These are phyloP conservation scores for Argyresthia goedartella DNA, from an alignment of 2,888 invertebrate genomes.

Conservation along the genomic window DNA sequence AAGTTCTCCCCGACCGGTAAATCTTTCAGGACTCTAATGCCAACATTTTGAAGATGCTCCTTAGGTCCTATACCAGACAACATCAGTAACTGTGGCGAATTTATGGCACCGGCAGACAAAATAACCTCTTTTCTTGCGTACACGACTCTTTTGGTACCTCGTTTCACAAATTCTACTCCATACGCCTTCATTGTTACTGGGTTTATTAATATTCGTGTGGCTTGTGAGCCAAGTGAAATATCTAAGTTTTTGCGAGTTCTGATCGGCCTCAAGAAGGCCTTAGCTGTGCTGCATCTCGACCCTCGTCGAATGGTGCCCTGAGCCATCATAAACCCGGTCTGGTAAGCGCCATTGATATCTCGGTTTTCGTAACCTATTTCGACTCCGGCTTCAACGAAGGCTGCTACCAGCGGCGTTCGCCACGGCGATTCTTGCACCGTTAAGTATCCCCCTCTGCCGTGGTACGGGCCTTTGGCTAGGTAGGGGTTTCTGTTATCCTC, in stretches of 20 bases:
- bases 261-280: conserved; percentile 87
- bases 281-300: conserved; percentile 87
- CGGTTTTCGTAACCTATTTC: conserved; percentile 88
- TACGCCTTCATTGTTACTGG: conserved; percentile 80
- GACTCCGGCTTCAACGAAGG: conserved; percentile 84
- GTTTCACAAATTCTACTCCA: conserved; percentile 84
- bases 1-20: conserved; percentile 85
- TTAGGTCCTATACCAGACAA: conserved; percentile 87
- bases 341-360: conserved; percentile 84
- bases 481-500: conserved; percentile 92
- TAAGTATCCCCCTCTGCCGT: conserved; percentile 79
- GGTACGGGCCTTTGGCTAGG: conserved; percentile 77
- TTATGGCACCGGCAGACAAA: conserved; percentile 90
- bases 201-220: conserved; percentile 81
- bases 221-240: conserved; percentile 84
- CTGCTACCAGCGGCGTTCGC: conserved; percentile 85
- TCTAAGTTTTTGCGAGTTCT: conserved; percentile 83
- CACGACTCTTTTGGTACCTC: conserved; percentile 78
- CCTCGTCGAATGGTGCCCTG: conserved; percentile 85
- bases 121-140: conserved; percentile 87
- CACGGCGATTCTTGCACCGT: conserved; percentile 89
- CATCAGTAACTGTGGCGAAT: conserved; percentile 93
- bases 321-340: conserved; percentile 86
- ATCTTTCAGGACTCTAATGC: conserved; percentile 81
- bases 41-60: conserved; percentile 76